Evolutionary conservation across 2,888 invertebrate species (phyloP), one percentile per base, ranked within the genome.

Genomic region (Rotaria macrura): DNA sequence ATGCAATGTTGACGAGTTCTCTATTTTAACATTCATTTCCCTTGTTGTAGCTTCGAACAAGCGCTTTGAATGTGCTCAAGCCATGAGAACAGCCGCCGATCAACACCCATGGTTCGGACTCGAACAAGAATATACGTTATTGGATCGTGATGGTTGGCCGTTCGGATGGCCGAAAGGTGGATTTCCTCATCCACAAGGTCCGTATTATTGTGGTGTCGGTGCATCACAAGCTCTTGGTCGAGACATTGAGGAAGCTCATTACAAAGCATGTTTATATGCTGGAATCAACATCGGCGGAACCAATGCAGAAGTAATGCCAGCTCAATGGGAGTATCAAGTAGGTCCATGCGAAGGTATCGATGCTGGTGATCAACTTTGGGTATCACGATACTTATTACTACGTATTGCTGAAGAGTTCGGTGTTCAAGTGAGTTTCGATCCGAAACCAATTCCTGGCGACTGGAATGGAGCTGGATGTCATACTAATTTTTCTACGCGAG

Each of bases 401-500:
- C 89, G 92, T 79, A 91, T 92, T 4, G 91, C 92, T 38, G 92
- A 92, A 87, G 92, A 92, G 87, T 92, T 91, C 87, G 92, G 92
- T n/a, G 90, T 92, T 23, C 89, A 91, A 38, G 91, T 91, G 65
- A 89, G 91, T 55, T 89, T 92, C 87, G 92, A 92, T 88, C 92
- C 92, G 85, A 92, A 92, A 87, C 92, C 92, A 6, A 91, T 92
- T 88, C 89, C 90, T 23, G 91, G 91, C 14, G 89, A 91, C 87
- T 91, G 91, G 91, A 79, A 79, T 14, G 79, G 79, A 14, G 89
- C 97, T 84, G 97, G 97, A 1, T 96, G 96, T 0, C 97, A 98
- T 90, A 95, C 95, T 86, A 98, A 98, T 92, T 97, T 96, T 92
- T 97, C 96, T 20, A 98, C 97, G 0, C 94, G 94, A 90, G 92